Conservation (phyloP, 2,113 vertebrate species). For the Cynocephalus volans region DNA sequence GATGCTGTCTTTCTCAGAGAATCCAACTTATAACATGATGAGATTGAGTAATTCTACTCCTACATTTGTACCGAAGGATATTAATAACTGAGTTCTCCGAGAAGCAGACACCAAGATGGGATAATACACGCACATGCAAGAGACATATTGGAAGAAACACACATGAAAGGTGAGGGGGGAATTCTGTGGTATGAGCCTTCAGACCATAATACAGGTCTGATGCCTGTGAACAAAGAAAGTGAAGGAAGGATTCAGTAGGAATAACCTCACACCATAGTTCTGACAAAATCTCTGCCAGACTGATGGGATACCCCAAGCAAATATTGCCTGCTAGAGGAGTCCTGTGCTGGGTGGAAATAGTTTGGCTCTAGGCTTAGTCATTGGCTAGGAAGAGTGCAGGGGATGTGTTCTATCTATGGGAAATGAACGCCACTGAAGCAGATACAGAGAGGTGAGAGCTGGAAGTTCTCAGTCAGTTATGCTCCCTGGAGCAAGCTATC, state of each 20-base stretch:
- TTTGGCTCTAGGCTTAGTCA: not conserved
- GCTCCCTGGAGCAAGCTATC: not conserved
- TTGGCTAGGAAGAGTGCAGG: not conserved
- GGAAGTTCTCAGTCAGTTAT: not conserved
- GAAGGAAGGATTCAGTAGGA: not conserved
- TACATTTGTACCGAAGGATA: not conserved
- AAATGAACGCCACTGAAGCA: accelerated
- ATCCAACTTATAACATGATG: not conserved
- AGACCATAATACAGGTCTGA: not conserved
- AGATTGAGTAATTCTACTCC: not conserved
- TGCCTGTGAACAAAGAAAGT: not conserved
- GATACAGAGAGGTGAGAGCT: not conserved
- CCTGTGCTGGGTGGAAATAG: not conserved
- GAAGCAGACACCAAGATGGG: not conserved
- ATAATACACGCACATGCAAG: not conserved
- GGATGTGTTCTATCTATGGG: not conserved
- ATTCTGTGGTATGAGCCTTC: not conserved
- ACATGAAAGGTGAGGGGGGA: not conserved
- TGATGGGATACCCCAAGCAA: not conserved
- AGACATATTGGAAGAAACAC: not conserved
- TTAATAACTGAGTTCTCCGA: not conserved
- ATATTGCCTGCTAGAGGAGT: not conserved
- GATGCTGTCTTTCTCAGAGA: not conserved
- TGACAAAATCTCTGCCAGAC: not conserved
- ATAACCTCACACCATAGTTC: not conserved